These are phyloP conservation scores for Phymanthus crucifer DNA, from an alignment of 92 coral and sea anemone species.

Conservation along the genomic window DNA sequence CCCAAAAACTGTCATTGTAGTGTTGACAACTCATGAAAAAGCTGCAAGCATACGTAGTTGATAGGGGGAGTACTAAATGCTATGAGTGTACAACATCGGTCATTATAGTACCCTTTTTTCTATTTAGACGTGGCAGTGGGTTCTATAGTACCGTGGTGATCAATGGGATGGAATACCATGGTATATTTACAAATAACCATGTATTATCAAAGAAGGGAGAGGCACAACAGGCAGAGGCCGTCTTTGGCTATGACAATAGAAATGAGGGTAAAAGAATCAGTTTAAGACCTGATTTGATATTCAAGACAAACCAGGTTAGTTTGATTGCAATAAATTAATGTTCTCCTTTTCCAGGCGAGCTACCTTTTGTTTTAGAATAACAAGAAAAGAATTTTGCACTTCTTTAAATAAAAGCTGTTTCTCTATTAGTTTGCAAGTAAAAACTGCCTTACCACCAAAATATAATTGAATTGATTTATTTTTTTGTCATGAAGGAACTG, in stretches of 20 bases:
- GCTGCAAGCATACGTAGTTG: too few relatives aligned
- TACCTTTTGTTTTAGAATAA: neutral
- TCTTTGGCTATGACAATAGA: constrained; percentile 67
- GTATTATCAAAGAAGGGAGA: constrained; percentile 62
- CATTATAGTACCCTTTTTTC: neutral
- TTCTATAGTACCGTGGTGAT: constrained; percentile 68
- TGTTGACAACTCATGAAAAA: too few relatives aligned
- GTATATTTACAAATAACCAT: constrained; percentile 94
- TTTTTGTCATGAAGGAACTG: too few relatives aligned
- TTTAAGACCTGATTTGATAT: constrained; percentile 68
- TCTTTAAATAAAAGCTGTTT: too few relatives aligned
- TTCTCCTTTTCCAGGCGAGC: neutral
- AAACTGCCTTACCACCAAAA: too few relatives aligned
- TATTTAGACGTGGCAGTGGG: constrained; percentile 80
- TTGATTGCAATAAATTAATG: too few relatives aligned
- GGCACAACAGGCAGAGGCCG: constrained; percentile 62
- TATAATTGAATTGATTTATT: too few relatives aligned
- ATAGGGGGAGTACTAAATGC: too few relatives aligned
- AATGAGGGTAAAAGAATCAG: constrained; percentile 49
- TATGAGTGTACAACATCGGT: too few relatives aligned
- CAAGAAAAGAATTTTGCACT: too few relatives aligned
- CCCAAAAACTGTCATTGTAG: too few relatives aligned
- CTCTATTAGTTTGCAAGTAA: too few relatives aligned
- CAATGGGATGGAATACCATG: constrained; percentile 25
- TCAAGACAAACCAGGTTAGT: constrained; percentile 78